A percentile compares a stretch with the other conserved stretches of the same genome.
These are phyloP conservation scores for Ascidia mentula DNA, from an alignment of 23 tunicate genomes.

Conservation along the genomic window DNA sequence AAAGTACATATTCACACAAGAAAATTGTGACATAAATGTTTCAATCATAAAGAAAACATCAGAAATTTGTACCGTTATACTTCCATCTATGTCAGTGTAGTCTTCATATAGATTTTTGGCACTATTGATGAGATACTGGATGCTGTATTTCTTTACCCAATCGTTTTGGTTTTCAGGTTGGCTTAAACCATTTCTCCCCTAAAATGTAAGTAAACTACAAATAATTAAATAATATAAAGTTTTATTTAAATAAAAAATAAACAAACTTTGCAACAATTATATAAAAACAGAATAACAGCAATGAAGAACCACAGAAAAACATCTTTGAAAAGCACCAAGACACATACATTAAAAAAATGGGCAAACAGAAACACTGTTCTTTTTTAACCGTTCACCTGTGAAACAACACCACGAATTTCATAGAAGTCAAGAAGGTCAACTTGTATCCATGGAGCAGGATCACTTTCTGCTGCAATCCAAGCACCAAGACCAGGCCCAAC, in stretches of 20 bases:
- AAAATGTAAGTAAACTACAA: neutral
- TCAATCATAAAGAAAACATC: too few relatives aligned
- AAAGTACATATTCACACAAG: too few relatives aligned
- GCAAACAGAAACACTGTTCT: neutral
- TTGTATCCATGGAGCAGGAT: constrained; percentile 62
- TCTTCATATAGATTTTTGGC: constrained; percentile 33
- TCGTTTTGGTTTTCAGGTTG: constrained; percentile 76
- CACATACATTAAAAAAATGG: neutral
- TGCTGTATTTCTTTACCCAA: constrained; percentile 52
- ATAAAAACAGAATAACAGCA: neutral
- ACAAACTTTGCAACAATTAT: neutral
- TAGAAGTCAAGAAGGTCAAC: constrained; percentile 51
- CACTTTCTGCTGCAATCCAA: constrained; percentile 64
- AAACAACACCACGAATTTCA: constrained; percentile 79
- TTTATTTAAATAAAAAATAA: too few relatives aligned
- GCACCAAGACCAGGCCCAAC: constrained; percentile 76
- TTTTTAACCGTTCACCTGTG: constrained; percentile 70
- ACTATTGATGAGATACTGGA: constrained; percentile 38
- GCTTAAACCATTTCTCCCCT: constrained; percentile 79
- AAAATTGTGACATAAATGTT: too few relatives aligned
- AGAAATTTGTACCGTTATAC: constrained; percentile 31
- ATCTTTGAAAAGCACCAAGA: neutral
- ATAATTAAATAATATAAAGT: neutral
- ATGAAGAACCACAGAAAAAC: neutral
- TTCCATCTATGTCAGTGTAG: constrained; percentile 45